These are phyloP conservation scores for Drosophila punjabiensis DNA, from an alignment of 1,140 invertebrate genomes.

Conservation along the genomic window DNA sequence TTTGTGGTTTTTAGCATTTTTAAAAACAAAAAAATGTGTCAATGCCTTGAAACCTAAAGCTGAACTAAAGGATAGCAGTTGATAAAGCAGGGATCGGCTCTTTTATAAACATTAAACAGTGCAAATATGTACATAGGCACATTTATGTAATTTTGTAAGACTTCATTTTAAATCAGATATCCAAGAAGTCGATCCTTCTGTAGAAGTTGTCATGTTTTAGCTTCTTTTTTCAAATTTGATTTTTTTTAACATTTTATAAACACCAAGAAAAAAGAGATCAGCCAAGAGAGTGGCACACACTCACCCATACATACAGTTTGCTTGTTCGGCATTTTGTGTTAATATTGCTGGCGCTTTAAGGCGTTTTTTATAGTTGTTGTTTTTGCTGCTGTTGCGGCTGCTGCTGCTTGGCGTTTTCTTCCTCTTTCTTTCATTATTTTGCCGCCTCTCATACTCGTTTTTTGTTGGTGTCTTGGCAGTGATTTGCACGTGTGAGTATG, in stretches of 20 bases:
- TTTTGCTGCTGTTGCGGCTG: constrained; percentile 29
- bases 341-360: constrained; percentile 32
- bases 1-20: constrained; percentile 9
- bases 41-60: not conserved
- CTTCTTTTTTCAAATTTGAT: not conserved
- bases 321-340: constrained; percentile 48
- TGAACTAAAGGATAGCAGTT: not conserved
- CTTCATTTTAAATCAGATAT: not conserved
- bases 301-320: constrained; percentile 24
- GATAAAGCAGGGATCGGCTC: not conserved
- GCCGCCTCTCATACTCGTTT: constrained; percentile 41
- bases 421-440: constrained; percentile 63
- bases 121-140: not conserved
- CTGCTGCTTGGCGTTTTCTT: constrained; percentile 61
- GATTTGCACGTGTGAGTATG: constrained; percentile 60
- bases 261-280: constrained; percentile 18
- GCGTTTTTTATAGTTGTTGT: constrained; percentile 38
- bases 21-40: not conserved
- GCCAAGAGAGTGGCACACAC: constrained; percentile 17
- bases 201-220: constrained; percentile 19
- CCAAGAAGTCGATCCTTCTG: constrained; percentile 3
- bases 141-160: not conserved
- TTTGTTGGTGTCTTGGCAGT: constrained; percentile 48
- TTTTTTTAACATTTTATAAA: constrained; percentile 9
- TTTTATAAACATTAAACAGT: not conserved